Evolutionary conservation across 2,113 vertebrate species (phyloP).

Genomic region (Passer domesticus): DNA sequence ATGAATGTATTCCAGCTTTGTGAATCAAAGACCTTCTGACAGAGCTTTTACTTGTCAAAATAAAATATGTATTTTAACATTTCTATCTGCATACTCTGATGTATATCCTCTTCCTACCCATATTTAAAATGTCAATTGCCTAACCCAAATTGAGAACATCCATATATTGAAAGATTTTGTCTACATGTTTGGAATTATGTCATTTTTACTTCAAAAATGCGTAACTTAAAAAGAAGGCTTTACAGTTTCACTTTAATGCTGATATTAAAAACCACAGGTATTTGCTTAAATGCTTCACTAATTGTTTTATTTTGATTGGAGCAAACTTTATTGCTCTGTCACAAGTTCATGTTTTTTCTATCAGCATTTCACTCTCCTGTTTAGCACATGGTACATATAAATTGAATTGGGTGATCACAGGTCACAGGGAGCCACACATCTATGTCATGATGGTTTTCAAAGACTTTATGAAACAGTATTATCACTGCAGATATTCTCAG

Average conservation of each 20-base stretch:
- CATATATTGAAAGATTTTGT: not conserved
- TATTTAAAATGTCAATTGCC: conserved; percentile 55
- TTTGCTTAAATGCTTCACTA: not conserved
- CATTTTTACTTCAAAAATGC: not conserved
- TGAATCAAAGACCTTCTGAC: conserved; percentile 50
- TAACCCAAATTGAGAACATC: conserved; percentile 40
- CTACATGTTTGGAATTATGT: conserved; percentile 1
- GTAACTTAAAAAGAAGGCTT: not conserved
- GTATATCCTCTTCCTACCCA: conserved; percentile 35
- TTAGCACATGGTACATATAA: not conserved
- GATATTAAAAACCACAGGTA: not conserved
- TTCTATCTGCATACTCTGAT: conserved; percentile 34
- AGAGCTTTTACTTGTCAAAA: conserved; percentile 55
- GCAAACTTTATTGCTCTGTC: not conserved
- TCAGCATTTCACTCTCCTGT: not conserved
- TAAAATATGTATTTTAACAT: conserved; percentile 56
- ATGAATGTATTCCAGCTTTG: conserved; percentile 46
- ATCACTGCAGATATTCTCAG: not conserved
- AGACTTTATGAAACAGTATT: not conserved
- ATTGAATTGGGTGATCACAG: not conserved
- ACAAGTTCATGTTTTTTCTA: not conserved
- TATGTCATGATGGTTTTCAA: not conserved
- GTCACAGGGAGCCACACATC: not conserved
- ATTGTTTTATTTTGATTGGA: not conserved
- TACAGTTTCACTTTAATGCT: not conserved